Percentiles rank a stretch among this genome's conserved stretches.
Evolutionary conservation across 2,113 vertebrate species (phyloP).

Genomic region (Misgurnus mizolepis): DNA sequence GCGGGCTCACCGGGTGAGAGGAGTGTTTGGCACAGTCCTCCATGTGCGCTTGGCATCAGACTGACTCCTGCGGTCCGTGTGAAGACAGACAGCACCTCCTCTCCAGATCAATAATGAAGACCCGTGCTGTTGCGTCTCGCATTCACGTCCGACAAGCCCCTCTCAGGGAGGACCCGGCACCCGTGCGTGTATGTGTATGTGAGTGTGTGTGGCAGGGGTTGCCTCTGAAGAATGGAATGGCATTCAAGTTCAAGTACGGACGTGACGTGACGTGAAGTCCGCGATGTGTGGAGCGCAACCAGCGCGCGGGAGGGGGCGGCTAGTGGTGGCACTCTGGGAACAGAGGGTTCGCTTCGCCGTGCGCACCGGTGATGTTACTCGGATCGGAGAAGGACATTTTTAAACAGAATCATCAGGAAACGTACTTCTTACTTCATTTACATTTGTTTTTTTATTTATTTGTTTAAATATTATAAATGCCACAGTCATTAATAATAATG

Average conservation of each 20-base stretch:
- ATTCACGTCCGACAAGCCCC: conserved; percentile 85
- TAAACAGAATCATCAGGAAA: not conserved
- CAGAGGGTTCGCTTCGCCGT: conserved; percentile 3
- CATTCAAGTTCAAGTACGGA: conserved; percentile 96
- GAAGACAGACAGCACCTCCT: conserved; percentile 67
- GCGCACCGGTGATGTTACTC: not conserved
- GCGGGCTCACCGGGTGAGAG: conserved; percentile 67
- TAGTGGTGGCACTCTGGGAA: conserved; percentile 72
- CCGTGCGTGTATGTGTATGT: conserved; percentile 81
- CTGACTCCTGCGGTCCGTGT: conserved; percentile 60
- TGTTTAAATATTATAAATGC: no score
- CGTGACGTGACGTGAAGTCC: conserved; percentile 93
- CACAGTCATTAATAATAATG: no score
- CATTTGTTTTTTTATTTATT: no score
- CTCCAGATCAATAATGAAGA: conserved; percentile 67
- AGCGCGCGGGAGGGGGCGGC: conserved; percentile 84
- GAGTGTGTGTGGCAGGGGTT: conserved; percentile 80
- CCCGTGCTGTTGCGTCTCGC: conserved; percentile 71
- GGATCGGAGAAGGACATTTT: not conserved
- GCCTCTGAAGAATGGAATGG: conserved; percentile 89
- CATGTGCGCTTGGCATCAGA: conserved; percentile 72
- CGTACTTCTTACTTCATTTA: no score
- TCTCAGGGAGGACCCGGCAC: conserved; percentile 87
- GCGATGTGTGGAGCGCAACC: conserved; percentile 75
- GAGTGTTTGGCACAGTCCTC: conserved; percentile 74